Evolutionary conservation across 2,888 invertebrate species (phyloP).

Genomic region (Muscina levida): DNA sequence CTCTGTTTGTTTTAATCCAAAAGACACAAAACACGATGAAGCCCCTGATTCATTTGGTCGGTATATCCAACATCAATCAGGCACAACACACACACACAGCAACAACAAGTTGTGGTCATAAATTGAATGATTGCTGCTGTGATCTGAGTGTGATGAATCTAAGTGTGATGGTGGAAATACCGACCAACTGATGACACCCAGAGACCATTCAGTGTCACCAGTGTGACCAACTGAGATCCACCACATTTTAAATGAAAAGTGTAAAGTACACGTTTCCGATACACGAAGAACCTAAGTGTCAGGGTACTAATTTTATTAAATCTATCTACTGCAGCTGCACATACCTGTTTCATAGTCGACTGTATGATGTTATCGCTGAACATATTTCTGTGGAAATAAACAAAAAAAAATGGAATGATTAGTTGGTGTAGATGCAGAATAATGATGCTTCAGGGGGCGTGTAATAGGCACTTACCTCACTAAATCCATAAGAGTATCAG

Average conservation of each 20-base stretch:
- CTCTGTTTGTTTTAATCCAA: constrained; percentile 41
- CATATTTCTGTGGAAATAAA: constrained; percentile 87
- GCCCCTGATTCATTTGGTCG: no score
- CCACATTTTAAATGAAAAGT: constrained; percentile 35
- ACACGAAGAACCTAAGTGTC: constrained; percentile 27
- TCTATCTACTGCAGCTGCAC: constrained; percentile 66
- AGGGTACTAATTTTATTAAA: no score
- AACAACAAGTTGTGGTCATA: constrained; percentile 17
- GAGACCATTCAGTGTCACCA: neutral
- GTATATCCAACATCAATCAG: no score
- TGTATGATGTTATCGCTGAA: constrained; percentile 95
- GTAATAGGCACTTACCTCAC: constrained; percentile 84
- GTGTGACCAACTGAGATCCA: neutral
- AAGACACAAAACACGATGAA: neutral
- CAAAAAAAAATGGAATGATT: constrained; percentile 56
- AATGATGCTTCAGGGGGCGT: neutral
- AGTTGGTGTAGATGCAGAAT: neutral
- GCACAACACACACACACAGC: no score
- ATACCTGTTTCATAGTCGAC: constrained; percentile 89
- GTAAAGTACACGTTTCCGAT: constrained; percentile 5
- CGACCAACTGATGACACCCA: constrained; percentile 6
- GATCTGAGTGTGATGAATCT: constrained; percentile 11
- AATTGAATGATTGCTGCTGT: constrained; percentile 61
- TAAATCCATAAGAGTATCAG: constrained; percentile 95
- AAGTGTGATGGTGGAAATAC: constrained; percentile 11